These are phyloP conservation scores for Ellobium chinense DNA, from an alignment of 2,888 invertebrate species.

Conservation along the genomic window DNA sequence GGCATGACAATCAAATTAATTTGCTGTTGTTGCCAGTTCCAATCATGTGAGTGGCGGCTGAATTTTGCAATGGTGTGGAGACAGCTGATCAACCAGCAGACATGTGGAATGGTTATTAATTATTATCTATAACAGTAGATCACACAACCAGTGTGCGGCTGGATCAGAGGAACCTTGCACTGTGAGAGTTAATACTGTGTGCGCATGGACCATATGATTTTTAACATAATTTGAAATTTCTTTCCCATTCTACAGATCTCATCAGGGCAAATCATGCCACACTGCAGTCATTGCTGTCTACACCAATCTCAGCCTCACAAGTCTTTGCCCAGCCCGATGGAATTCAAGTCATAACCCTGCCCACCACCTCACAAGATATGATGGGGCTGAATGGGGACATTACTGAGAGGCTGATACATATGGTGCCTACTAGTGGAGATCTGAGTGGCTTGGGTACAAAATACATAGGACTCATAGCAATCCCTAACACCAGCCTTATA, in stretches of 20 bases:
- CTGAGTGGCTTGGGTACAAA: conserved; percentile 32
- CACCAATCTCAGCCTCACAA: conserved; percentile 59
- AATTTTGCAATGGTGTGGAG: too few relatives aligned
- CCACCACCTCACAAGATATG: conserved; percentile 62
- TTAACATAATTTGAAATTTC: neutral
- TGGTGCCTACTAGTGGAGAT: conserved; percentile 55
- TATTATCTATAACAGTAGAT: too few relatives aligned
- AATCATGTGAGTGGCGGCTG: too few relatives aligned
- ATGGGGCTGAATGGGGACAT: conserved; percentile 55
- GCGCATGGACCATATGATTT: too few relatives aligned
- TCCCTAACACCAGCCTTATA: conserved; percentile 51
- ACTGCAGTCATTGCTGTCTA: conserved; percentile 68
- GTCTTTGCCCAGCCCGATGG: conserved; percentile 58
- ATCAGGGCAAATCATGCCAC: conserved; percentile 58
- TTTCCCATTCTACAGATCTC: conserved; percentile 15
- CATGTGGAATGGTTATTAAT: too few relatives aligned
- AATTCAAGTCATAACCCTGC: conserved; percentile 71
- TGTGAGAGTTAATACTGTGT: too few relatives aligned
- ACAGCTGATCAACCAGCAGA: too few relatives aligned
- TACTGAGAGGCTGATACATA: conserved; percentile 65
- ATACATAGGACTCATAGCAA: conserved; percentile 63
- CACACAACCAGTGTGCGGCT: too few relatives aligned
- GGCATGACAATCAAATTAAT: too few relatives aligned
- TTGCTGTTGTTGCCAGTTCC: too few relatives aligned
- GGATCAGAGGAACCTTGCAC: too few relatives aligned